Conservation (phyloP, 1,140 invertebrate species). For the Pristionchus pacificus region DNA sequence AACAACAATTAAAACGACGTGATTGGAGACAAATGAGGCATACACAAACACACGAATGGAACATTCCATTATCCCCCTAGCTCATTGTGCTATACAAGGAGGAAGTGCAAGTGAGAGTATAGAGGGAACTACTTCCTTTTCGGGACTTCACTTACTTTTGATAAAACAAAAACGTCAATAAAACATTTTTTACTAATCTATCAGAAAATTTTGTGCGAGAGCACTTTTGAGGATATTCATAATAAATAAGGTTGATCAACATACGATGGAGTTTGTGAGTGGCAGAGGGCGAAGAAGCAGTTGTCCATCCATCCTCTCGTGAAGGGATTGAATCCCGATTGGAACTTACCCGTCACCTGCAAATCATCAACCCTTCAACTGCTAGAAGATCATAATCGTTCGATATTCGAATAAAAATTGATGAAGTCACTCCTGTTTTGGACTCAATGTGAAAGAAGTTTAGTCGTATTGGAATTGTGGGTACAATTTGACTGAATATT, state of each 20-base stretch:
- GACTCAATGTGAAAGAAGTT: too few relatives aligned
- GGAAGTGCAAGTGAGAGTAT: slow-evolving; percentile 6
- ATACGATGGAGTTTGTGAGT: slow-evolving; percentile 33
- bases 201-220: slow-evolving; percentile 3
- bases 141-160: not conserved
- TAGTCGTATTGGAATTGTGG: not conserved
- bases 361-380: slow-evolving; percentile 5
- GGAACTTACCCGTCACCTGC: slow-evolving; percentile 56
- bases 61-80: not conserved
- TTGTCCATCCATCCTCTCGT: slow-evolving; percentile 39
- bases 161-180: slow-evolving; percentile 1
- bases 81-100: not conserved
- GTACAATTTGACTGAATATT: slow-evolving; percentile 6
- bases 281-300: slow-evolving; percentile 23
- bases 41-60: not conserved
- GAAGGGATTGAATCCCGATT: slow-evolving; percentile 55
- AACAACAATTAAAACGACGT: not conserved
- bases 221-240: not conserved
- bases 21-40: too few relatives aligned
- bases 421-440: too few relatives aligned
- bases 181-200: slow-evolving; percentile 7
- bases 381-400: too few relatives aligned
- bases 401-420: too few relatives aligned
- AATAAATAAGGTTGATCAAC: slow-evolving; percentile 15
- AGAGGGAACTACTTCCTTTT: not conserved